Percentiles rank a stretch among this genome's conserved stretches.
These are phyloP conservation scores for Menura novaehollandiae DNA, from an alignment of 2,113 vertebrate species.

Conservation along the genomic window DNA sequence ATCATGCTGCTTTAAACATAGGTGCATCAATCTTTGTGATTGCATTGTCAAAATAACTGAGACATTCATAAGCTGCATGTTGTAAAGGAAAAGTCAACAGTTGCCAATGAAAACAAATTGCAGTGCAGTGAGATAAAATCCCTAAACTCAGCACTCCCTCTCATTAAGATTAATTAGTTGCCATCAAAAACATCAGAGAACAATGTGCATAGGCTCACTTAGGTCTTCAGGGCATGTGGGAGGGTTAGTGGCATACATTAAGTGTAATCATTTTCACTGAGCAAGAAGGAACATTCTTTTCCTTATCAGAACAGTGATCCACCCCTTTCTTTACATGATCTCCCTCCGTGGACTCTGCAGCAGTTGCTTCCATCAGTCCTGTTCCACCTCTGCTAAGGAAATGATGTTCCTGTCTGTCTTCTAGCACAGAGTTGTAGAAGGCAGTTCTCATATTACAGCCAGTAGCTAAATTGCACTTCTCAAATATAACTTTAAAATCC, in stretches of 20 bases:
- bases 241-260: not conserved
- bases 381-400: not conserved
- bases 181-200: not conserved
- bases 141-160: not conserved
- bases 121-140: not conserved
- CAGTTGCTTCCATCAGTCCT: not conserved
- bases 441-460: not conserved
- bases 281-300: not conserved
- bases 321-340: not conserved
- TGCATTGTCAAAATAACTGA: not conserved
- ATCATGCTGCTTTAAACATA: not conserved
- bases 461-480: not conserved
- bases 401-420: not conserved
- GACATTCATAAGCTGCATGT: not conserved
- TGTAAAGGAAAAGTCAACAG: not conserved
- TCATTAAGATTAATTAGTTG: constrained; percentile 23
- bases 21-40: not conserved
- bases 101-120: constrained; percentile 26
- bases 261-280: not conserved
- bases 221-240: not conserved
- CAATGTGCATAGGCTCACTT: not conserved
- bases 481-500: not conserved
- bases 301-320: not conserved
- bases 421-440: not conserved
- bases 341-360: not conserved